Percentiles rank a stretch among this genome's conserved stretches.
These are phyloP conservation scores for Amblyraja radiata DNA, from an alignment of 2,797 vertebrate species.

Conservation along the genomic window DNA sequence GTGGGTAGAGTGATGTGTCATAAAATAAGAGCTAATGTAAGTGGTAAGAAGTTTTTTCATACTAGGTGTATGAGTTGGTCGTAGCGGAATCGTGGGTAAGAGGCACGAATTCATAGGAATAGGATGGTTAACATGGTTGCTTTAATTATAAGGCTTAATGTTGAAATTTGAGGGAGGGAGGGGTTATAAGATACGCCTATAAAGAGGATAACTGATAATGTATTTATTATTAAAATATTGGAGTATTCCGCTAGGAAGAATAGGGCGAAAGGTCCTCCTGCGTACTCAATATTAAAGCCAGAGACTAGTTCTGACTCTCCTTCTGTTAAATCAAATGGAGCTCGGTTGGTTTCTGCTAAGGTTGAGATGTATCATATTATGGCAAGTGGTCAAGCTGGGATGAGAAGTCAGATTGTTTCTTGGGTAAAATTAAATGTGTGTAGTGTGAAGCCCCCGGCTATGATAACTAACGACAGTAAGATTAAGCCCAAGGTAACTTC, in stretches of 20 bases:
- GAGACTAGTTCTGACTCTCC: conserved; percentile 51
- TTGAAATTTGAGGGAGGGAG: fast-evolving
- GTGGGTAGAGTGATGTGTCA: conserved; percentile 2
- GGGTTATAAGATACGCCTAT: fast-evolving
- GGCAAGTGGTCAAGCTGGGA: conserved; percentile 39
- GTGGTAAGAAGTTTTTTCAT: conserved; percentile 46
- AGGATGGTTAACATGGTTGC: fast-evolving
- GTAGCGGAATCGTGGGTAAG: conserved; percentile 38
- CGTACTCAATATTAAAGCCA: conserved; percentile 47
- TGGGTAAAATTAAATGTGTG: conserved; percentile 47
- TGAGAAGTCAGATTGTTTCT: conserved; percentile 40
- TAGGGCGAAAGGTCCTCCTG: conserved; percentile 14
- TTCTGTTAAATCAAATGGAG: conserved; percentile 49
- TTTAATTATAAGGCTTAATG: conserved; percentile 32
- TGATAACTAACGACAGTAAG: neutral
- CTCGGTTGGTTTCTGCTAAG: conserved; percentile 45
- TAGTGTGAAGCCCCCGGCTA: conserved; percentile 24
- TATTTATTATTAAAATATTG: conserved; percentile 37
- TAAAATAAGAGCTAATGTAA: fast-evolving
- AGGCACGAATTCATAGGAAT: conserved; percentile 41
- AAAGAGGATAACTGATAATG: fast-evolving
- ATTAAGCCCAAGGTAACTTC: too few relatives aligned
- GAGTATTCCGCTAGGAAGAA: conserved; percentile 43
- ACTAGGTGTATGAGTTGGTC: conserved; percentile 50
- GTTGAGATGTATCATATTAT: conserved; percentile 49